These are phyloP conservation scores for Momotus momota DNA, from an alignment of 2,797 vertebrate genomes.

Conservation along the genomic window DNA sequence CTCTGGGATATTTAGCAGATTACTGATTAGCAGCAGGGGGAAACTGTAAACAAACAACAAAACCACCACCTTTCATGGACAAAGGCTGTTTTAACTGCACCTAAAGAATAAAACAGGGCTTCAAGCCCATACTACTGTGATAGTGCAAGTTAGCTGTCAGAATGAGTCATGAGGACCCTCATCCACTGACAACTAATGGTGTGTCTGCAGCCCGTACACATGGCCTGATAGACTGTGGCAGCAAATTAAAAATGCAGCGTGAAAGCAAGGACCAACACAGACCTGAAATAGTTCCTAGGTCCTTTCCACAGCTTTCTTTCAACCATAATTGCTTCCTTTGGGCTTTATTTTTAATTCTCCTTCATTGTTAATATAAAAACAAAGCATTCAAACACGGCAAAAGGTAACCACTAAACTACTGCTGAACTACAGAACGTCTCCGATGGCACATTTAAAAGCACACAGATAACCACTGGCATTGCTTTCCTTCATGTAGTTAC, in stretches of 20 bases:
- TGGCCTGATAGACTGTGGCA: conserved; percentile 73
- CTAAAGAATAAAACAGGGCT: conserved; percentile 44
- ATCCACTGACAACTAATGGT: conserved; percentile 74
- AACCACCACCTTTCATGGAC: not conserved
- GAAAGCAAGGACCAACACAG: conserved; percentile 72
- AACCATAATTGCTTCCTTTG: not conserved
- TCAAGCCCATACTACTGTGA: conserved; percentile 41
- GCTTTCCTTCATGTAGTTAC: not conserved
- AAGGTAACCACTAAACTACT: not conserved
- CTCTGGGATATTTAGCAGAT: not conserved
- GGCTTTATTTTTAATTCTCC: not conserved
- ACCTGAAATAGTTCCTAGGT: conserved; percentile 60
- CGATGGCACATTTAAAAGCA: not conserved
- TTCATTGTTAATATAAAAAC: not conserved
- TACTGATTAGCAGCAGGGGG: not conserved
- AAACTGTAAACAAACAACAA: not conserved
- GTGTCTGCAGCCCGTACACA: conserved; percentile 33
- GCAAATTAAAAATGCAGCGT: conserved; percentile 85
- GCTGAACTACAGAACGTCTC: conserved; percentile 2
- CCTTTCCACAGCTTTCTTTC: not conserved
- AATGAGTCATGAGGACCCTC: conserved; percentile 75
- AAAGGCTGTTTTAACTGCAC: conserved; percentile 42
- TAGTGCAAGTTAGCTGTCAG: conserved; percentile 71
- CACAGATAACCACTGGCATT: not conserved
- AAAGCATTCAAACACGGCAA: not conserved